Base-by-base conservation (phyloP, 1,140 invertebrate genomes). In the Drosophila trapezifrons region DNA sequence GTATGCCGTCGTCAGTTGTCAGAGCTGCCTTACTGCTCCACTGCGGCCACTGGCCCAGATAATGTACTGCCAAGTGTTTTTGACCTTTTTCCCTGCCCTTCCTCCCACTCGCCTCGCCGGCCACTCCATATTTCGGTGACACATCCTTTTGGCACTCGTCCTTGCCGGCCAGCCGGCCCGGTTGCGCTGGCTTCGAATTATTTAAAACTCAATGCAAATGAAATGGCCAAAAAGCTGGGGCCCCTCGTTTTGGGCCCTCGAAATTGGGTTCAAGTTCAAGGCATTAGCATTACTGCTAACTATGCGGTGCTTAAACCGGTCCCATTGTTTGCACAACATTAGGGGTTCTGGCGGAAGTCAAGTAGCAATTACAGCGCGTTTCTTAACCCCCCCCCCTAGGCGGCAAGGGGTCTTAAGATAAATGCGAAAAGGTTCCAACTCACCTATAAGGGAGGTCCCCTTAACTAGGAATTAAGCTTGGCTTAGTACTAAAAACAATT, bases 11-110 rank as follows among this genome's bases (percentile, higher is more conserved):
- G 73, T 76, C 73, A 76, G 74, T 69, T 77, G 75, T 77, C 75
- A 77, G 74, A 20, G 59, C 42, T 20, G 45, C 27, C 18, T 27
- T 47, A 37, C 42, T 67, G 43, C 35, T 32, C 58, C 45, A 32
- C 51, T 55, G 71, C 76, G 80, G 71, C 66, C 83, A 89, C 18
- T 84, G 84, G 84, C 84, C 85, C 84, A 87, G 76, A 89, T 87
- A 87, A 87, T 87, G 85, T 87, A 89, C 84, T 87, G 84, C 80
- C 84, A 89, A 87, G 85, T 87, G 84, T 87, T 84, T 87, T 66
- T 89, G 84, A 87, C 84, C 84, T 87, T 87, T 87, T 83, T 81
- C 46, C 62, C 20, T n/a, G 47, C 9, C 43, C 27, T 17, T 18
- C 49, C 46, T 15, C 9, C 17, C 49, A 25, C 45, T 45, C 56